These are phyloP conservation scores for Anthoscopus minutus DNA, from an alignment of 2,113 vertebrate genomes.

Conservation along the genomic window DNA sequence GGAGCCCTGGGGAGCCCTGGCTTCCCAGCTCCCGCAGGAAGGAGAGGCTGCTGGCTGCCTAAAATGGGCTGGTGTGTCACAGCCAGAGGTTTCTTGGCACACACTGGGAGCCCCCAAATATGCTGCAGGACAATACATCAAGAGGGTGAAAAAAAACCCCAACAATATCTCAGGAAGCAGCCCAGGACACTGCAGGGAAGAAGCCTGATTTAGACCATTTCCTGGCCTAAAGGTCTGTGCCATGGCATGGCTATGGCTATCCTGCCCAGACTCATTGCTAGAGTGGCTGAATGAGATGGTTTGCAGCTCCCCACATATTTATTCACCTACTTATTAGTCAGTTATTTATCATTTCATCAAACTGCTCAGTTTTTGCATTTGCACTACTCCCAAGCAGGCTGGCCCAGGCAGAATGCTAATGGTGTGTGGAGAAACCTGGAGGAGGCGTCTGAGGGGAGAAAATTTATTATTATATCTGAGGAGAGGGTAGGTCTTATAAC, in stretches of 20 bases:
- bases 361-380: not conserved
- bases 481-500: not conserved
- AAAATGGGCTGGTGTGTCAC: not conserved
- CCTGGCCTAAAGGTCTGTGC: not conserved
- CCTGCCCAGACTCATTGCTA: rapidly evolving
- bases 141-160: not conserved
- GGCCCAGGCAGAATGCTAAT: not conserved
- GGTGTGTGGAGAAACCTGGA: not conserved
- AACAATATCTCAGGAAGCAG: slow-evolving; percentile 47
- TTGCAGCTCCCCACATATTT: not conserved
- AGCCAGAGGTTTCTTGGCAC: not conserved
- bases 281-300: not conserved
- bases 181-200: not conserved
- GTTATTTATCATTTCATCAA: not conserved
- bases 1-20: not conserved
- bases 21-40: not conserved
- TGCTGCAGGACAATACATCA: not conserved
- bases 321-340: not conserved
- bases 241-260: not conserved
- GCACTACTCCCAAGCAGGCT: not conserved
- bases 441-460: rapidly evolving
- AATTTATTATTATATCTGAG: not conserved
- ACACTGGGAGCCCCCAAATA: not conserved
- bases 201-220: slow-evolving; percentile 10
- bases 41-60: not conserved